These are phyloP conservation scores for Dolomedes plantarius DNA, from an alignment of 2,888 invertebrate genomes.

Conservation along the genomic window DNA sequence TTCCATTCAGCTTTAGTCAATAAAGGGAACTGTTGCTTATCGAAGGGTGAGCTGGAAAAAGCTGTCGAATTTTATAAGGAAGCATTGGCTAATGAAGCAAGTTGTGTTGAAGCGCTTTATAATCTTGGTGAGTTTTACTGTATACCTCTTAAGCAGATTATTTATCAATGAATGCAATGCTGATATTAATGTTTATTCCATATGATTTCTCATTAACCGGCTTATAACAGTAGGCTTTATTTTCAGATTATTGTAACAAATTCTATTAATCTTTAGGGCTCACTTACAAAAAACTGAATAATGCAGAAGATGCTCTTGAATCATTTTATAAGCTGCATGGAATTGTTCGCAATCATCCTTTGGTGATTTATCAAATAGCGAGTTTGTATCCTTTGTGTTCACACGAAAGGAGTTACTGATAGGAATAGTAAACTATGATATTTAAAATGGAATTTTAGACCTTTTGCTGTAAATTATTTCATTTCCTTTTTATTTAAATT, in stretches of 20 bases:
- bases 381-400: constrained; percentile 80
- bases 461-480: too few species aligned
- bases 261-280: constrained; percentile 82
- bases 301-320: constrained; percentile 85
- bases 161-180: too few species aligned
- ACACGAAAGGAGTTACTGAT: too few species aligned
- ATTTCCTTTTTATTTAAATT: too few species aligned
- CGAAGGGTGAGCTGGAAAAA: constrained; percentile 83
- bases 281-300: constrained; percentile 83
- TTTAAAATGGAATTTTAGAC: too few species aligned
- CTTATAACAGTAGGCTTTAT: too few species aligned
- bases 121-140: constrained; percentile 82
- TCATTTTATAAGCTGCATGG: constrained; percentile 87
- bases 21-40: constrained; percentile 87
- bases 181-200: too few species aligned
- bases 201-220: too few species aligned
- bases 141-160: too few species aligned
- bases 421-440: too few species aligned
- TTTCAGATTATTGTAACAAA: too few species aligned
- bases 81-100: constrained; percentile 87
- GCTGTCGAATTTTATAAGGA: constrained; percentile 85
- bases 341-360: constrained; percentile 84
- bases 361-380: constrained; percentile 87
- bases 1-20: constrained; percentile 84
- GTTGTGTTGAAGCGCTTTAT: constrained; percentile 89